Evolutionary conservation across 1,140 invertebrate genomes (phyloP).

Genomic region (Megalopta genalis): DNA sequence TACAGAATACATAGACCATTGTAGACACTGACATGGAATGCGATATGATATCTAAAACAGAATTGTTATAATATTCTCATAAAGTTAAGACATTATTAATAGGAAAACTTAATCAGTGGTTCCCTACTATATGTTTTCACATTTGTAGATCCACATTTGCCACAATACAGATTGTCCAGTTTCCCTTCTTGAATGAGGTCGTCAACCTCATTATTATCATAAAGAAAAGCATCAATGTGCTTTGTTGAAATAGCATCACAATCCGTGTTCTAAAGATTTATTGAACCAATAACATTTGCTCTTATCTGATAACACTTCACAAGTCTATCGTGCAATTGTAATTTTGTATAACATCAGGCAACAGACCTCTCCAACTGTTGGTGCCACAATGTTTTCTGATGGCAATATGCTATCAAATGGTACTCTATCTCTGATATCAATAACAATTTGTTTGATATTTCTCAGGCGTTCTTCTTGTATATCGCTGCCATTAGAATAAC

Average conservation of each 20-base stretch:
- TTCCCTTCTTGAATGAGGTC: constrained; percentile 82
- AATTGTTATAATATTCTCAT: constrained; percentile 11
- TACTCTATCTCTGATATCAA: constrained; percentile 80
- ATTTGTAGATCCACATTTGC: constrained; percentile 83
- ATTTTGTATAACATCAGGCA: constrained; percentile 14
- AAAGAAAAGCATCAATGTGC: constrained; percentile 87
- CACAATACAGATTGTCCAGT: constrained; percentile 84
- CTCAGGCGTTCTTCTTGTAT: constrained; percentile 65
- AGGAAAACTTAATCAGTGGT: neutral
- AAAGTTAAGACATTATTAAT: too few relatives aligned
- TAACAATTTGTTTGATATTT: constrained; percentile 78
- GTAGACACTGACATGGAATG: constrained; percentile 85
- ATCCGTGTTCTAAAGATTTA: constrained; percentile 81
- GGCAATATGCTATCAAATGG: constrained; percentile 82
- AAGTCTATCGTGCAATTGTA: constrained; percentile 11
- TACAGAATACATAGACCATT: constrained; percentile 84
- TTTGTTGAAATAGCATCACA: constrained; percentile 82
- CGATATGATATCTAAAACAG: constrained; percentile 83
- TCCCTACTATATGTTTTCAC: constrained; percentile 78
- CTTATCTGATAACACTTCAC: neutral
- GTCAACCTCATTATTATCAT: constrained; percentile 84
- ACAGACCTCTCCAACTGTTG: constrained; percentile 79
- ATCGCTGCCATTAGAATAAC: neutral
- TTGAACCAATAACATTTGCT: constrained; percentile 19
- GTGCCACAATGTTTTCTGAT: constrained; percentile 81